Percentiles rank a stretch among this genome's conserved stretches.
Conservation (phyloP, 2,797 vertebrate species). For the Semaprochilodus insignis region DNA sequence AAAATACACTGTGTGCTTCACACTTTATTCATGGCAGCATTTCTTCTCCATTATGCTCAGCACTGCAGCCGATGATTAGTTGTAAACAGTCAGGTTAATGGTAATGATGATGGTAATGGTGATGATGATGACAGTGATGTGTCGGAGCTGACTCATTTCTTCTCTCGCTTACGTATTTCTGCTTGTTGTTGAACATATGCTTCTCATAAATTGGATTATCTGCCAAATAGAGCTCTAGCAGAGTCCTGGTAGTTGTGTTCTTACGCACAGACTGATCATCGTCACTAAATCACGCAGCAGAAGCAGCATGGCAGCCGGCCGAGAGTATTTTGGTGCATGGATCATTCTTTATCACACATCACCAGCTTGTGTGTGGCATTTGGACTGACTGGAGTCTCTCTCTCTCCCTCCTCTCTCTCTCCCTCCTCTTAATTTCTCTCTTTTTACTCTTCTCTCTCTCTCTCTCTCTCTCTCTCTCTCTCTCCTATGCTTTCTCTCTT, state of each 20-base stretch:
- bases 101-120: neutral
- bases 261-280: neutral
- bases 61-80: too few relatives aligned
- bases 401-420: neutral
- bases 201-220: neutral
- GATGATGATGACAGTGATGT: neutral
- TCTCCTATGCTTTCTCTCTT: neutral
- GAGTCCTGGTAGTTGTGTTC: neutral
- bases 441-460: too few relatives aligned
- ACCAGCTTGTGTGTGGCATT: conserved; percentile 3
- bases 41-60: too few relatives aligned
- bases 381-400: neutral
- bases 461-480: neutral
- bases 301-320: neutral
- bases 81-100: neutral
- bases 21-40: too few relatives aligned
- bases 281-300: neutral
- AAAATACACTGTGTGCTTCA: too few relatives aligned
- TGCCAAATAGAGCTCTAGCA: neutral
- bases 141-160: neutral
- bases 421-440: neutral
- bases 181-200: neutral
- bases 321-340: neutral
- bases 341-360: neutral
- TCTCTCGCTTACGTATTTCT: neutral